Evolutionary conservation across 2,113 vertebrate species (phyloP).

Genomic region (Epinephelus fuscoguttatus): DNA sequence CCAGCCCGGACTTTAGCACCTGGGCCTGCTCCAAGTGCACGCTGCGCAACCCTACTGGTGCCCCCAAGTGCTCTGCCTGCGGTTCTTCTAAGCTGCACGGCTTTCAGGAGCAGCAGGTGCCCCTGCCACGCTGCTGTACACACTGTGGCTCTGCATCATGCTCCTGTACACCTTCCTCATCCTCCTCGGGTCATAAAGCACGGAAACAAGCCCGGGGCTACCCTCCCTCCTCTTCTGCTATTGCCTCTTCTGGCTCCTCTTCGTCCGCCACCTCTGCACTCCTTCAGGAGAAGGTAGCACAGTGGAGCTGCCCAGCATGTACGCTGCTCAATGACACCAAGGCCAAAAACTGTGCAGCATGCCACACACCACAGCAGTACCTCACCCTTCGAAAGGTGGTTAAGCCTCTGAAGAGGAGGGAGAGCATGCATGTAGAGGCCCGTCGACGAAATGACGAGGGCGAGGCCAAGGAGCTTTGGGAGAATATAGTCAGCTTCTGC

Average conservation of each 20-base stretch:
- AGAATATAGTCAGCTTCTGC: conserved; percentile 97
- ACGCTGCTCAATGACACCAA: conserved; percentile 92
- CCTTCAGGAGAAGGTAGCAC: conserved; percentile 78
- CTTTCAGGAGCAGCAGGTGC: conserved; percentile 88
- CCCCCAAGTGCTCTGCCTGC: conserved; percentile 90
- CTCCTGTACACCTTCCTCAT: conserved; percentile 68
- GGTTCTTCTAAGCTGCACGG: conserved; percentile 96
- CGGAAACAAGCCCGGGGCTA: conserved; percentile 84
- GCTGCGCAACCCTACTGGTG: conserved; percentile 90
- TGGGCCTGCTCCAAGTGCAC: conserved; percentile 98
- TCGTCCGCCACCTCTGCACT: conserved; percentile 51
- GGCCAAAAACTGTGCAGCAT: conserved; percentile 92
- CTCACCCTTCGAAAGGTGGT: conserved; percentile 87
- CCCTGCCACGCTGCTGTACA: conserved; percentile 78
- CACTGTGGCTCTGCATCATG: conserved; percentile 82
- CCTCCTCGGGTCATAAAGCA: conserved; percentile 72
- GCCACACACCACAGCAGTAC: conserved; percentile 95
- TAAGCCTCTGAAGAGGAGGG: conserved; percentile 90
- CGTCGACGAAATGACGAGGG: conserved; percentile 94
- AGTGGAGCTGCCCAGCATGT: conserved; percentile 96
- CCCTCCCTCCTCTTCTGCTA: conserved; percentile 69
- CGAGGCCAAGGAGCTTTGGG: conserved; percentile 97
- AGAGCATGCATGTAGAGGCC: conserved; percentile 96
- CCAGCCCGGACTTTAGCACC: conserved; percentile 95
- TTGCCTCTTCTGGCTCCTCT: conserved; percentile 59